These are phyloP conservation scores for Choristoneura rosaceana DNA, from an alignment of 2,888 invertebrate species.

Conservation along the genomic window DNA sequence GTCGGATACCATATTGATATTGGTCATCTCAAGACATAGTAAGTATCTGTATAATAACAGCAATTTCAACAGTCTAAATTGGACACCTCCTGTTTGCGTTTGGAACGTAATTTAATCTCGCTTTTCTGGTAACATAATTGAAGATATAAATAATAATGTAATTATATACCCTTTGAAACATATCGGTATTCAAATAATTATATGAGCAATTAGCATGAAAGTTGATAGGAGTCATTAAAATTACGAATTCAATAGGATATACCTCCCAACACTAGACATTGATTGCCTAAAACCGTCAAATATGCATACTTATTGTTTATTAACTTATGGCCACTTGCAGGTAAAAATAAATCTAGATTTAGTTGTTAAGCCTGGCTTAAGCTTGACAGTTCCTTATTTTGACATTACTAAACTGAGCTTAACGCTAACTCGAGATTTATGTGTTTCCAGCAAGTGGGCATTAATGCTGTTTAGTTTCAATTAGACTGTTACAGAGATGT, in stretches of 20 bases:
- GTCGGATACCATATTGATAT: constrained; percentile 54
- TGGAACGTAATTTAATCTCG: constrained; percentile 35
- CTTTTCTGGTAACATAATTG: constrained; percentile 1
- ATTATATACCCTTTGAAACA: not conserved
- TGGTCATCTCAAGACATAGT: constrained; percentile 2
- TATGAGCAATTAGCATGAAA: not conserved
- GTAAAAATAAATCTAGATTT: no score
- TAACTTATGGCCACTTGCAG: no score
- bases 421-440: no score
- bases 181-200: not conserved
- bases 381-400: no score
- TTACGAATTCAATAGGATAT: not conserved
- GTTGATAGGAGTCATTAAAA: not conserved
- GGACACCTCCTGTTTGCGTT: constrained; percentile 56
- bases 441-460: no score
- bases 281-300: not conserved
- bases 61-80: constrained; percentile 64
- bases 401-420: no score
- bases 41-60: constrained; percentile 61
- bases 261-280: not conserved
- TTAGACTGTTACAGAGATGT: no score
- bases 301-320: no score
- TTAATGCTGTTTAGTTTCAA: no score
- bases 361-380: no score
- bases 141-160: not conserved